Percentiles rank a stretch among this genome's conserved stretches.
phyloP scores from a whole-genome alignment of 2,797 vertebrate genomes.

The Lindbergichthys nudifrons region DNA sequence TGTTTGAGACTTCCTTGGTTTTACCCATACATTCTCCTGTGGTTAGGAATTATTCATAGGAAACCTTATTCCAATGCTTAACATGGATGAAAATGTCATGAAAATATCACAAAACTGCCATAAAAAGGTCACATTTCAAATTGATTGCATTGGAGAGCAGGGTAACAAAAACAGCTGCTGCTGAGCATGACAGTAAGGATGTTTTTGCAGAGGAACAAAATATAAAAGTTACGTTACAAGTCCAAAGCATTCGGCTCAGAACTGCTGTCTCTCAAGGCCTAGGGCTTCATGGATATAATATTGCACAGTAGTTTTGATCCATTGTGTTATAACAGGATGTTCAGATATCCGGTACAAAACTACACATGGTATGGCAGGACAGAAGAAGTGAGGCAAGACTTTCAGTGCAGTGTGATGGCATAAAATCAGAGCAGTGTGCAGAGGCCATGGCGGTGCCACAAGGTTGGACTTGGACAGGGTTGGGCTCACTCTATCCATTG shows the following conservation, averaged over 20 bases:
- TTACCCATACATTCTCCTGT: constrained; percentile 10
- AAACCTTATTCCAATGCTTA: constrained; percentile 8
- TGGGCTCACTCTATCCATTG: not conserved
- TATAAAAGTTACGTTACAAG: not conserved
- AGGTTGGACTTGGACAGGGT: not conserved
- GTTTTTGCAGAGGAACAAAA: not conserved
- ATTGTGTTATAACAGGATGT: constrained; percentile 22
- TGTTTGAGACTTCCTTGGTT: constrained; percentile 17
- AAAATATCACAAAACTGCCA: not conserved
- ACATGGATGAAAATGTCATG: no score
- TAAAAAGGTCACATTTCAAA: not conserved
- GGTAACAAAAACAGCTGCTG: not conserved
- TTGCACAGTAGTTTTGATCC: constrained; percentile 8
- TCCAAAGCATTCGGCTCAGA: not conserved
- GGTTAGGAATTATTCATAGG: constrained; percentile 19
- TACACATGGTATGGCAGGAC: not conserved
- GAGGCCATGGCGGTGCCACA: not conserved
- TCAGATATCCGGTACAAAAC: constrained; percentile 10
- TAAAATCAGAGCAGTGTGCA: not conserved
- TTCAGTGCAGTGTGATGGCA: not conserved
- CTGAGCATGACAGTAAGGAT: not conserved
- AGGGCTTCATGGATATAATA: not conserved
- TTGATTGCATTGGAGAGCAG: not conserved
- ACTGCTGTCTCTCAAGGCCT: not conserved
- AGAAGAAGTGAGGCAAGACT: not conserved